Percentiles rank a stretch among this genome's conserved stretches.
Evolutionary conservation across 2,113 vertebrate species (phyloP).

Genomic region (Zonotrichia leucophrys): DNA sequence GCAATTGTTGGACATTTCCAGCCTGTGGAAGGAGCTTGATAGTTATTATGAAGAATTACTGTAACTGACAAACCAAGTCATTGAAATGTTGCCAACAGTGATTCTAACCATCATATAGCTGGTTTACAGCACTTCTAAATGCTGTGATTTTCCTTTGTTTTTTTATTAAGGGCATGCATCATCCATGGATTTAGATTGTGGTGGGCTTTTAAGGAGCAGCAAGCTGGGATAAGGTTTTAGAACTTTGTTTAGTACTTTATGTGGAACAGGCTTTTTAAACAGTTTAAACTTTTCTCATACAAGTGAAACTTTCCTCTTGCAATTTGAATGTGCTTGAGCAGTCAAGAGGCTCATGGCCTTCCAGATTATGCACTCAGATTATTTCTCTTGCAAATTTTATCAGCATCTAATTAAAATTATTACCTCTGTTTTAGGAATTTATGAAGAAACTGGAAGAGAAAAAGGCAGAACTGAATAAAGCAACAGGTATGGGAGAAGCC

Average conservation of each 20-base stretch:
- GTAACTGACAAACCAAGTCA: not conserved
- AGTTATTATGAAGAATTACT: not conserved
- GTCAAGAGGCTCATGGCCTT: not conserved
- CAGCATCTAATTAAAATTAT: slow-evolving; percentile 33
- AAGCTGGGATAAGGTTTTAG: not conserved
- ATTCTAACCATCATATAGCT: not conserved
- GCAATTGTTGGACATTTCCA: slow-evolving; percentile 21
- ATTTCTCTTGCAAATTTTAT: slow-evolving; percentile 7
- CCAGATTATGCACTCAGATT: not conserved
- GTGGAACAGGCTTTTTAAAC: not conserved
- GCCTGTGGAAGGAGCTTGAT: not conserved
- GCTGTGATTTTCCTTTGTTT: not conserved
- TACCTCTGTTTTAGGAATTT: slow-evolving; percentile 84
- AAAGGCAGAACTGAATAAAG: slow-evolving; percentile 86
- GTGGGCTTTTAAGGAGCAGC: not conserved
- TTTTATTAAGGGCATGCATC: not conserved
- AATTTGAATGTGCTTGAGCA: not conserved
- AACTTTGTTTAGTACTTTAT: not conserved
- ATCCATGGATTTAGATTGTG: not conserved
- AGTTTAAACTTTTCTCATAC: not conserved
- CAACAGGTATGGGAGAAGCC: slow-evolving; percentile 89
- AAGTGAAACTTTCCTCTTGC: not conserved
- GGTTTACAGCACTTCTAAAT: not conserved
- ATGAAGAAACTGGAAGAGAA: slow-evolving; percentile 96
- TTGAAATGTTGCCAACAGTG: not conserved